These are phyloP conservation scores for Amorpha juglandis DNA, from an alignment of 2,888 invertebrate genomes.

Conservation along the genomic window DNA sequence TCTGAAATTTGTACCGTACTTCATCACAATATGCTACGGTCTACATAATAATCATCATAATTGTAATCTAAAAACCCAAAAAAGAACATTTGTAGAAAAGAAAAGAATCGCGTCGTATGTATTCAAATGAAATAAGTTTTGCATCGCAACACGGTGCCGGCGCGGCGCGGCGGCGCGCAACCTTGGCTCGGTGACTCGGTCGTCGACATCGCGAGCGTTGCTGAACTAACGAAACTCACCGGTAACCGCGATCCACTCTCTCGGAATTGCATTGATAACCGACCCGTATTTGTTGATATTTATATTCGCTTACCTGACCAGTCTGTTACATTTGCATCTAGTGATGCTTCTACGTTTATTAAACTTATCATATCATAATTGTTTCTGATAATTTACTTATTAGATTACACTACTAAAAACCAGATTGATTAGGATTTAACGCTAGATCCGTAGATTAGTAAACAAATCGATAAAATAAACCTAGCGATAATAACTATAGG, in stretches of 20 bases:
- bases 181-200: slow-evolving; percentile 42
- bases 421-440: too few species aligned
- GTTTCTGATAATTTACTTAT: too few species aligned
- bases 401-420: too few species aligned
- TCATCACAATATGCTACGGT: too few species aligned
- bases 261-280: background rate
- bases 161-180: slow-evolving; percentile 28
- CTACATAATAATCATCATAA: too few species aligned
- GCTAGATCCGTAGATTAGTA: too few species aligned
- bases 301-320: background rate
- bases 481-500: too few species aligned
- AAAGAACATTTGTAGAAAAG: too few species aligned
- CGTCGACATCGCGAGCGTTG: slow-evolving; percentile 39
- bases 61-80: too few species aligned
- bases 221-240: slow-evolving; percentile 17
- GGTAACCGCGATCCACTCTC: background rate
- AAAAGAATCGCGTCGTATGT: background rate
- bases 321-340: background rate
- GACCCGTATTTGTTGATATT: background rate
- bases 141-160: slow-evolving; percentile 12
- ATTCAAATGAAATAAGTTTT: slow-evolving; percentile 16
- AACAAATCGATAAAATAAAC: too few species aligned
- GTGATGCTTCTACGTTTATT: background rate
- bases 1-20: too few species aligned
- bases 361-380: background rate